Evolutionary conservation across 2,797 vertebrate species (phyloP).

Genomic region (Taeniopygia guttata): DNA sequence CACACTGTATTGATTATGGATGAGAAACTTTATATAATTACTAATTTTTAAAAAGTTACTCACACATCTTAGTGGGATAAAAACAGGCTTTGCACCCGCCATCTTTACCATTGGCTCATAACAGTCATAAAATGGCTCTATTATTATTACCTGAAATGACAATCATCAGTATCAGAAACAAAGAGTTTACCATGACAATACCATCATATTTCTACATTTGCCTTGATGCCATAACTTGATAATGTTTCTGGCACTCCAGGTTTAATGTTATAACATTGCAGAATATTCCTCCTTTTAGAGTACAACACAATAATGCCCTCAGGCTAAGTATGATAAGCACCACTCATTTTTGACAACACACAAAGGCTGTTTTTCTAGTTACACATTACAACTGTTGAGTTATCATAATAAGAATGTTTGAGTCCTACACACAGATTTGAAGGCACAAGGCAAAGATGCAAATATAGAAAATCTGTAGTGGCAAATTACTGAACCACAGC

Average conservation of each 20-base stretch:
- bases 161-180: background rate
- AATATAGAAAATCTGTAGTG: background rate
- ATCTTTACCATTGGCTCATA: slow-evolving; percentile 94
- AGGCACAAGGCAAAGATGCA: background rate
- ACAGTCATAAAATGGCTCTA: slow-evolving; percentile 94
- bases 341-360: background rate
- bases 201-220: background rate
- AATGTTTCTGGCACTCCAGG: background rate
- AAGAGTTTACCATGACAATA: background rate
- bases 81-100: slow-evolving; percentile 89
- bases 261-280: background rate
- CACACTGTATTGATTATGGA: background rate
- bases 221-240: background rate
- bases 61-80: slow-evolving; percentile 86
- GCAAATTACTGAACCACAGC: background rate
- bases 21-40: background rate
- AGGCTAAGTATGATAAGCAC: background rate
- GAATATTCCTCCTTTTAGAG: background rate
- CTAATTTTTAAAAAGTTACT: slow-evolving; percentile 69
- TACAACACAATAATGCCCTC: background rate
- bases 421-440: background rate
- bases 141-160: slow-evolving; percentile 88
- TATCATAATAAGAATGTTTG: background rate
- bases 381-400: background rate
- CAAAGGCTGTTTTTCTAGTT: background rate